These are phyloP conservation scores for Setophaga kirtlandii DNA, from an alignment of 2,113 vertebrate genomes.

Conservation along the genomic window DNA sequence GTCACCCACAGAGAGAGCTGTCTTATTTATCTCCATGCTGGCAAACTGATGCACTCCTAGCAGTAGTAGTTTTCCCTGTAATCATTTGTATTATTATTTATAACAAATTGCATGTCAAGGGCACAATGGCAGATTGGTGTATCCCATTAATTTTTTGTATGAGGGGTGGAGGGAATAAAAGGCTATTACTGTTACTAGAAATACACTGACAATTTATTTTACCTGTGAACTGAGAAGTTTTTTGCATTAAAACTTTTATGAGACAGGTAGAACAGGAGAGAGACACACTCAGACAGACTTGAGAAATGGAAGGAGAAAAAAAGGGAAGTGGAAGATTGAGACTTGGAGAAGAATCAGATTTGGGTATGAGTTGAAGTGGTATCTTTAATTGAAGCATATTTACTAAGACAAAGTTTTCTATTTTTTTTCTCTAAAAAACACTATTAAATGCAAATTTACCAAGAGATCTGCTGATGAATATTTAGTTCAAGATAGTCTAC, in stretches of 20 bases:
- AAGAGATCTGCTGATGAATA: neutral
- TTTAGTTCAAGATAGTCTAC: neutral
- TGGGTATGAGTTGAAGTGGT: neutral
- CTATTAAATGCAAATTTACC: neutral
- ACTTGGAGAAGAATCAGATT: neutral
- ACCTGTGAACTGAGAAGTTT: constrained; percentile 14
- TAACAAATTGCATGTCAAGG: constrained; percentile 64
- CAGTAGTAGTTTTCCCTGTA: constrained; percentile 11
- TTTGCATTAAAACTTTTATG: constrained; percentile 29
- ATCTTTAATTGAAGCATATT: neutral
- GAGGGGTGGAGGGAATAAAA: constrained; percentile 21
- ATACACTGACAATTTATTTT: constrained; percentile 45
- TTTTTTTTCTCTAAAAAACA: neutral
- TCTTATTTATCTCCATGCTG: constrained; percentile 59
- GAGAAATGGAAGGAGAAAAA: neutral
- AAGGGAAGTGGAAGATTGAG: neutral
- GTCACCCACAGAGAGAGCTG: constrained; percentile 49
- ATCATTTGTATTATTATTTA: constrained; percentile 72
- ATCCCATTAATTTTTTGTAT: constrained; percentile 55
- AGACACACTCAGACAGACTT: neutral
- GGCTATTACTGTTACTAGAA: neutral
- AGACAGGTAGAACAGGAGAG: neutral
- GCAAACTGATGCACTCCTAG: constrained; percentile 58
- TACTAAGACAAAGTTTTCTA: neutral
- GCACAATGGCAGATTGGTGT: constrained; percentile 29